Conservation (phyloP, 2,888 invertebrate genomes). For the Artemia sp. region DNA sequence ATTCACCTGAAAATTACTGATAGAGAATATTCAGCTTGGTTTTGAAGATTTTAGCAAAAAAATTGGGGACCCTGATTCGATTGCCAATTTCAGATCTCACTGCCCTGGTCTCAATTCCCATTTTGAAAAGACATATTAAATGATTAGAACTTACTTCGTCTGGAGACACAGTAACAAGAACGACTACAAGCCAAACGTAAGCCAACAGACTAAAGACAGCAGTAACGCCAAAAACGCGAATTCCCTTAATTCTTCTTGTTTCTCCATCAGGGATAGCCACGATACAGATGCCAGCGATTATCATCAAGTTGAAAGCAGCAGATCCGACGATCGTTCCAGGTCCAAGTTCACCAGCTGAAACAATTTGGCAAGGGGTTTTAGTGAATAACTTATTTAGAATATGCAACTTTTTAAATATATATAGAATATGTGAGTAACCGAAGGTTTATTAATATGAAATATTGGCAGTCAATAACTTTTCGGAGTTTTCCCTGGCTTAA, state of each 20-base stretch:
- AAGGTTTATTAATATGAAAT: no score
- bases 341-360: slow-evolving; percentile 36
- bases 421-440: no score
- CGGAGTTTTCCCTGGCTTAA: no score
- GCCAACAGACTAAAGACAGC: slow-evolving; percentile 38
- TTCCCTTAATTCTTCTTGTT: slow-evolving; percentile 32
- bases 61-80: no score
- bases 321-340: slow-evolving; percentile 43
- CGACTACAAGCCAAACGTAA: slow-evolving; percentile 42
- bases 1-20: no score
- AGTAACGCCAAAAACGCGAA: slow-evolving; percentile 35
- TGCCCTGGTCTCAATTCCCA: neutral
- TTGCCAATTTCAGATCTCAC: no score
- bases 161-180: slow-evolving; percentile 29
- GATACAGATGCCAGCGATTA: slow-evolving; percentile 40
- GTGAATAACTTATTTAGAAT: no score
- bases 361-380: neutral
- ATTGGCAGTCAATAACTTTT: no score
- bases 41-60: no score
- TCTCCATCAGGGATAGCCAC: slow-evolving; percentile 34
- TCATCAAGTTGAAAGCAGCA: slow-evolving; percentile 41
- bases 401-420: no score
- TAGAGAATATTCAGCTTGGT: no score
- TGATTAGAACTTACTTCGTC: slow-evolving; percentile 19
- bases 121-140: neutral